Conservation (phyloP, 2,888 invertebrate genomes). For the Esperia sulphurella region DNA sequence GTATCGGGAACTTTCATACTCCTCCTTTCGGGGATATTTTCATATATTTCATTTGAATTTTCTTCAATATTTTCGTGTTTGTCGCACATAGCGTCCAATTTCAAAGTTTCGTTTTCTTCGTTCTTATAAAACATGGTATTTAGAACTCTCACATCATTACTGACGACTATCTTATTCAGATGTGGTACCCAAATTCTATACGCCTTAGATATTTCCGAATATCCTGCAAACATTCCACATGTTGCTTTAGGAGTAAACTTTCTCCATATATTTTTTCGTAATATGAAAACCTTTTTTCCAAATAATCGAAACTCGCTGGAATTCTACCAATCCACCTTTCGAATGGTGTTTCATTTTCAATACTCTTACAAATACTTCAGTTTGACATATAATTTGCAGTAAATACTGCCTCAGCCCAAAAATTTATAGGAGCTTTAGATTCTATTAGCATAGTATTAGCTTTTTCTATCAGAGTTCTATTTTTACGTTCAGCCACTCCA, state of each 20-base stretch:
- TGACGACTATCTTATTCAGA: not conserved
- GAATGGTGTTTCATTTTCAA: not conserved
- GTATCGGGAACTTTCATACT: too few species aligned
- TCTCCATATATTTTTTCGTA: not conserved
- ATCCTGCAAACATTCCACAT: not conserved
- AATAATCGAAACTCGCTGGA: not conserved
- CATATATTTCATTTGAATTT: not conserved
- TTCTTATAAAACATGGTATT: not conserved
- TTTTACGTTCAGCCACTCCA: slow-evolving; percentile 4
- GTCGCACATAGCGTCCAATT: too few species aligned
- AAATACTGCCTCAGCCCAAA: slow-evolving; percentile 10
- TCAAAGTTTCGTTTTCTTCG: not conserved
- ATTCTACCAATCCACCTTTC: not conserved
- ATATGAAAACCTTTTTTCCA: not conserved
- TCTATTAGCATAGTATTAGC: not conserved
- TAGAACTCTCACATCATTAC: not conserved
- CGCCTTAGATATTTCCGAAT: not conserved
- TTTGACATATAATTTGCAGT: slow-evolving; percentile 9
- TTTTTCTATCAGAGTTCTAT: slow-evolving; percentile 6
- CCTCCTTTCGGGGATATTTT: not conserved
- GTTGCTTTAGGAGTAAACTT: not conserved
- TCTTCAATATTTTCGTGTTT: too few species aligned
- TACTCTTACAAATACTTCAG: not conserved
- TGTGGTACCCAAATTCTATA: not conserved
- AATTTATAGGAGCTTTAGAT: not conserved